Percentiles rank a stretch among this genome's conserved stretches.
Conservation (phyloP, 2,797 vertebrate genomes). For the Catostomus latipinnis region DNA sequence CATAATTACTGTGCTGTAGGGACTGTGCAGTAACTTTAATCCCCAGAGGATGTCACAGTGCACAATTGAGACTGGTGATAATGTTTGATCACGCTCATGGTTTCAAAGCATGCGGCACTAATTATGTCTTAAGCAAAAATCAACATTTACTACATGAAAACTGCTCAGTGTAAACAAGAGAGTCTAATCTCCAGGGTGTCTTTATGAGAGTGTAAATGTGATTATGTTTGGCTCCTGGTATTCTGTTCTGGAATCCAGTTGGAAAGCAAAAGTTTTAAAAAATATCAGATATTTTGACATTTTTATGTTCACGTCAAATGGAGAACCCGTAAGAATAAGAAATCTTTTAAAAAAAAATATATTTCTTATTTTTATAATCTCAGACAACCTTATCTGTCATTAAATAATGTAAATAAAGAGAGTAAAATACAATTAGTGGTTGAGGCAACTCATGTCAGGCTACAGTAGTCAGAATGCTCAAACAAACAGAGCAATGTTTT, state of each 20-base stretch:
- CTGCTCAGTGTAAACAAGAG: conserved; percentile 38
- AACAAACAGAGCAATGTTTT: no score
- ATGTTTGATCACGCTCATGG: conserved; percentile 20
- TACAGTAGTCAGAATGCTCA: no score
- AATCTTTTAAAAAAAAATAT: no score
- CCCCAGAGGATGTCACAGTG: background rate
- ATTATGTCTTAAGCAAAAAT: conserved; percentile 35
- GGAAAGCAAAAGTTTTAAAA: no score
- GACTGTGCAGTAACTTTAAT: conserved; percentile 29
- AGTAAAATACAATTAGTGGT: no score
- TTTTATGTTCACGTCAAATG: no score
- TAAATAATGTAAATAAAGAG: no score
- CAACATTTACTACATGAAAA: conserved; percentile 40
- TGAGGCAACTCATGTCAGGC: no score
- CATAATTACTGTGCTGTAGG: conserved; percentile 41
- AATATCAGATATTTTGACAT: no score
- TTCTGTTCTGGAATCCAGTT: background rate
- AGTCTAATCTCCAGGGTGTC: conserved; percentile 6
- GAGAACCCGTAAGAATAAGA: no score
- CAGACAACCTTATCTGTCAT: no score
- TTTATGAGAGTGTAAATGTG: conserved; percentile 28
- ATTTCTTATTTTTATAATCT: no score
- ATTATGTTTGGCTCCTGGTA: conserved; percentile 5
- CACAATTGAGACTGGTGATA: conserved; percentile 19
- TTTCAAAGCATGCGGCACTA: conserved; percentile 31